Evolutionary conservation across 1,140 invertebrate genomes (phyloP).

Genomic region (Portunus trituberculatus): DNA sequence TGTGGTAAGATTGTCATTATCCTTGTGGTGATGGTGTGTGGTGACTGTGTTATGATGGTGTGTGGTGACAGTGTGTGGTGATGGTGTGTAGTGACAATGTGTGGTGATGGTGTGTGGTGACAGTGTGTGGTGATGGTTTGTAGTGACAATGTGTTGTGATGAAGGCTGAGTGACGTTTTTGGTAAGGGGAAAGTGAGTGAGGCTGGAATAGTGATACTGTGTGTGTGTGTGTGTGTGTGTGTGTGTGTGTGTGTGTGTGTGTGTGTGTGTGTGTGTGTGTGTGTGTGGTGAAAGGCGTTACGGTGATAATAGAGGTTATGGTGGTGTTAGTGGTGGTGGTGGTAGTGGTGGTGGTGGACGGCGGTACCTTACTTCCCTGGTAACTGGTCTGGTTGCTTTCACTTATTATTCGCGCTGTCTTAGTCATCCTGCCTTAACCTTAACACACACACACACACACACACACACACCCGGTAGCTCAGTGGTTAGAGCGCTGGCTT

Average conservation of each 20-base stretch:
- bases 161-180: not conserved
- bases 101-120: too few species aligned
- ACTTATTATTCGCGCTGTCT: not conserved
- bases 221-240: too few species aligned
- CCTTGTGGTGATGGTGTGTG: not conserved
- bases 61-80: too few species aligned
- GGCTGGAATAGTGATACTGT: too few species aligned
- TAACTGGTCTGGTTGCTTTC: slow-evolving; percentile 1
- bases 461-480: too few species aligned
- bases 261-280: too few species aligned
- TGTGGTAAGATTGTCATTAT: not conserved
- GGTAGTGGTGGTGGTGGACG: not conserved
- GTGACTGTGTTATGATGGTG: too few species aligned
- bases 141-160: too few species aligned
- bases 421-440: not conserved
- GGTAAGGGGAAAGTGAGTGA: not conserved
- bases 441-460: not conserved
- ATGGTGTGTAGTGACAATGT: too few species aligned
- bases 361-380: not conserved
- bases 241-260: too few species aligned
- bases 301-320: not conserved
- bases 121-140: too few species aligned
- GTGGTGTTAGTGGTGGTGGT: not conserved
- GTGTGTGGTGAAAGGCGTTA: not conserved
- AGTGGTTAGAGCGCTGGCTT: too few species aligned